Evolutionary conservation across 1,140 invertebrate genomes (phyloP).

Genomic region (Halictus rubicundus): DNA sequence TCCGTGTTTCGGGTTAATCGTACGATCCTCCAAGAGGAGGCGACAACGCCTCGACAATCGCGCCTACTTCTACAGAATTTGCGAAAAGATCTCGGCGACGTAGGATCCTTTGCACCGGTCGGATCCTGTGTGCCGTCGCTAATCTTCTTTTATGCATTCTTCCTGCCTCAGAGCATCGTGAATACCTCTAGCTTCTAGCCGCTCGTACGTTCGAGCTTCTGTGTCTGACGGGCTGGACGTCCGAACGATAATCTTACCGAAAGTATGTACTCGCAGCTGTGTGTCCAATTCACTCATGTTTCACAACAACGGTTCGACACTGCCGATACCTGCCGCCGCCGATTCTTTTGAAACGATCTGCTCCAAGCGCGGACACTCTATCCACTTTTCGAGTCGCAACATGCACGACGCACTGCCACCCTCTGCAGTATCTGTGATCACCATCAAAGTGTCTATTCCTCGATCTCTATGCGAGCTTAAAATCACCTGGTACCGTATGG

Average conservation of each 20-base stretch:
- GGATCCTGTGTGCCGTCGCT: conserved; percentile 24
- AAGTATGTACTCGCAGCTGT: not conserved
- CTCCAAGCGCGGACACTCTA: no score
- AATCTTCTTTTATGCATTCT: conserved; percentile 30
- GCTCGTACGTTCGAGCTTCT: not conserved
- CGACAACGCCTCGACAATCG: not conserved
- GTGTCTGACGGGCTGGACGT: not conserved
- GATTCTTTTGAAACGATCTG: no score
- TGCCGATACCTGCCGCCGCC: no score
- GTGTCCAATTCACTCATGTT: conserved; percentile 13
- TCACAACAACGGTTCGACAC: not conserved
- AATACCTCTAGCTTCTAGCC: not conserved
- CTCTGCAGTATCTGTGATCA: no score
- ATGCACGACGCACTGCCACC: no score
- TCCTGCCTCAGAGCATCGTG: not conserved
- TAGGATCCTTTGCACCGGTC: conserved; percentile 6
- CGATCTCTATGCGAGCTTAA: no score
- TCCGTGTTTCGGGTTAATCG: not conserved
- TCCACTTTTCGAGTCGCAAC: no score
- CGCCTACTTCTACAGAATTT: not conserved
- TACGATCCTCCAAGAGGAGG: no score
- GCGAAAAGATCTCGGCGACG: not conserved
- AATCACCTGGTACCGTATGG: no score
- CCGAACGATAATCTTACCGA: not conserved
- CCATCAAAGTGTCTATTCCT: no score